Evolutionary conservation across 2,888 invertebrate genomes (phyloP), one percentile per base, ranked within the genome.

Genomic region (Sphaeridia pumilis): DNA sequence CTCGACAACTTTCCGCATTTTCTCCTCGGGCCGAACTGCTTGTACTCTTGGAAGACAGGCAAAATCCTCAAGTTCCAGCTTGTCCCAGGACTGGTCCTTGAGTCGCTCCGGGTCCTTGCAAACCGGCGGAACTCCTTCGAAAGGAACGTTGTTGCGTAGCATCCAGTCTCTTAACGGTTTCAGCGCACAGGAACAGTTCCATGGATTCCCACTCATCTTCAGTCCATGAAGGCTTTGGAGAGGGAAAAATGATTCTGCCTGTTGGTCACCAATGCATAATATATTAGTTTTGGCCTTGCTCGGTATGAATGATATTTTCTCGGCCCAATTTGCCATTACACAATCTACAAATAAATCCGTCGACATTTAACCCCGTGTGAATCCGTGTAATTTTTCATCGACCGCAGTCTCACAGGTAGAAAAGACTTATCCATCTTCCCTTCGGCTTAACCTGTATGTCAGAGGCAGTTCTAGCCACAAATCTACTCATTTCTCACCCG

Each of bases 171-270:
- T 73, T 57, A 87, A 69, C 0, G 85, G 83, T 50, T 84, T 74
- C 55, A 87, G 69, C 25, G 77, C 76, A 68, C 87, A 87, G 38
- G 84, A 81, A 69, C 87, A 87, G 69, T 85, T 83, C 85, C 87
- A 87, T 1, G 82, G 83, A 70, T 87, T 87, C 55, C 76, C 78
- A n/a, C 82, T 79, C 59, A 87, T 70, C 66, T 84, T 84, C 57
- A 87, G 71, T 14, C 83, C 84, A 67, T 84, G 82, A 48, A 87
- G 70, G 58, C 78, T 80, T 59, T 79, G 73, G 43, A 87, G 70
- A 10, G 80, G 76, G 1, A 80, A 82, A 56, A 87, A 73, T 5
- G 67, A 64, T 12, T 81, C 78, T 31, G 78, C 76, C 14, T 83
- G 77, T 10, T 52, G n/a, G n/a, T n/a, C n/a, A n/a, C n/a, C n/a